These are phyloP conservation scores for Jaculus jaculus DNA, from an alignment of 2,113 vertebrate species.

Conservation along the genomic window DNA sequence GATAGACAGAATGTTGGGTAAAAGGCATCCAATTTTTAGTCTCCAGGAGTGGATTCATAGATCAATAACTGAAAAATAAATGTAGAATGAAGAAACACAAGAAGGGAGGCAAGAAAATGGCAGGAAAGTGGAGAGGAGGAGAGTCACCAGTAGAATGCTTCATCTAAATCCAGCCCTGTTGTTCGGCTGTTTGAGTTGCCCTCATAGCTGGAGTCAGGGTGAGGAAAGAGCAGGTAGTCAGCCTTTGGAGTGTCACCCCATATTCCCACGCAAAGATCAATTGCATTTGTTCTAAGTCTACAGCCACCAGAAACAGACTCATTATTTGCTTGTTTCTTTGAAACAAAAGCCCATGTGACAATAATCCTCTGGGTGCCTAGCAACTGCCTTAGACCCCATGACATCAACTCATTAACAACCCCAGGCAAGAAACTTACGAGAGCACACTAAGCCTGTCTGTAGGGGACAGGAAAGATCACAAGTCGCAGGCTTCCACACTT, in stretches of 20 bases:
- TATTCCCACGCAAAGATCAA: no score
- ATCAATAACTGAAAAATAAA: not conserved
- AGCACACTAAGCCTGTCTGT: not conserved
- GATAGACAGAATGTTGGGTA: not conserved
- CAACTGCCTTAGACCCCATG: constrained; percentile 51
- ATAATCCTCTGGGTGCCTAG: constrained; percentile 59
- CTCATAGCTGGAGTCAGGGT: not conserved
- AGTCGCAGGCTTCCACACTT: not conserved
- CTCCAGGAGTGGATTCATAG: not conserved
- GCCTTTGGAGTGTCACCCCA: no score
- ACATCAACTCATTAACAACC: constrained; percentile 43
- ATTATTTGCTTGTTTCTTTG: constrained; percentile 54
- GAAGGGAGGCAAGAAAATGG: not conserved
- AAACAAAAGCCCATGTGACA: constrained; percentile 39
- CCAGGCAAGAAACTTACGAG: not conserved
- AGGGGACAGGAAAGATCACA: not conserved
- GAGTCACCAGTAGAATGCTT: rapidly evolving
- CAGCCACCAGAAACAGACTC: not conserved
- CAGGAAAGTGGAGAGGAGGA: rapidly evolving
- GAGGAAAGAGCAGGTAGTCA: not conserved
- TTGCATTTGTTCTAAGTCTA: not conserved
- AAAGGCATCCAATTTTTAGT: not conserved
- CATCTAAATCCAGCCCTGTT: not conserved
- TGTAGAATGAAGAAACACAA: not conserved
- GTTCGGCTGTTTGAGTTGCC: not conserved